Evolutionary conservation across 2,113 vertebrate genomes (phyloP).

Genomic region (Aplodontia rufa): DNA sequence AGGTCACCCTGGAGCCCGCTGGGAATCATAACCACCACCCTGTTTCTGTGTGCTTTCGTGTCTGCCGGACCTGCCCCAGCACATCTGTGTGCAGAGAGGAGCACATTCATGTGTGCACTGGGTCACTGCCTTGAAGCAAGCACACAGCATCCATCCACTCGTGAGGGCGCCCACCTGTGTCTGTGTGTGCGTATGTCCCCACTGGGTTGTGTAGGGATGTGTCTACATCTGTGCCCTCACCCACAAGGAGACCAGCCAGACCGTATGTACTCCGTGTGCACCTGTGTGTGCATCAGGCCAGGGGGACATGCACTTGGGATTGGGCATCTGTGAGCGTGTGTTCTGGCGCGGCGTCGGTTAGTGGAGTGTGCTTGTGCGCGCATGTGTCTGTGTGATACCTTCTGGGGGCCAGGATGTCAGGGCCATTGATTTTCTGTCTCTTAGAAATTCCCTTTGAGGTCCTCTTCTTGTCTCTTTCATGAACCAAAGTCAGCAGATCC

Average conservation of each 20-base stretch:
- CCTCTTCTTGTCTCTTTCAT: slow-evolving; percentile 66
- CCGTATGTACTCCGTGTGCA: accelerated
- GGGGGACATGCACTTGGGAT: neutral
- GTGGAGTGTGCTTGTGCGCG: neutral
- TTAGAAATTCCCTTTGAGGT: slow-evolving; percentile 73
- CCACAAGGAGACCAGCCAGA: neutral
- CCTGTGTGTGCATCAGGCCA: neutral
- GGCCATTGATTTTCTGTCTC: slow-evolving; percentile 72
- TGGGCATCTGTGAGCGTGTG: neutral
- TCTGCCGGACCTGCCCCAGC: neutral
- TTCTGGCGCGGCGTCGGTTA: neutral
- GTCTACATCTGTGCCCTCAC: neutral
- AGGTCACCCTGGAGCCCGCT: neutral
- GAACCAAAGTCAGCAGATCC: slow-evolving; percentile 39
- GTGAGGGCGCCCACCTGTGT: neutral
- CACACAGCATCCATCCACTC: accelerated
- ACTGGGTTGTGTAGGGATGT: neutral
- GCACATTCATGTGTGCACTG: neutral
- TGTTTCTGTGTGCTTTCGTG: neutral
- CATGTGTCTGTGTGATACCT: neutral
- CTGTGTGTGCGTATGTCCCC: too few relatives aligned
- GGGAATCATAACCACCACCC: neutral
- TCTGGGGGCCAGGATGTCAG: slow-evolving; percentile 44
- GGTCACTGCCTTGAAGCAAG: too few relatives aligned
- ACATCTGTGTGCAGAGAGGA: neutral